phyloP scores from a whole-genome alignment of 2,113 vertebrate species.

The Oxyruncus cristatus region DNA sequence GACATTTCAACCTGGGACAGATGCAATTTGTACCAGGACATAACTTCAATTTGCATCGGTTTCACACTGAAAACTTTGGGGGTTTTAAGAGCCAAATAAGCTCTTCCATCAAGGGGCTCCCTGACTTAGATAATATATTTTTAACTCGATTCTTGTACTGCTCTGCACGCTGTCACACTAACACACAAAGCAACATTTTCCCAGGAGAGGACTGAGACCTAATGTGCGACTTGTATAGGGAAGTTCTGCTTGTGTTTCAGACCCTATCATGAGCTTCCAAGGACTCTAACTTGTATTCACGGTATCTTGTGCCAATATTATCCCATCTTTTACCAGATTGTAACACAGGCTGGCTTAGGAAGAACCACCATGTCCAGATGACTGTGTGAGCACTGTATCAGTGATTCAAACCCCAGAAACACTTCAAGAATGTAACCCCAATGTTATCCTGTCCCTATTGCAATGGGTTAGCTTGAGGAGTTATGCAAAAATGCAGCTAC shows the following conservation, averaged over 20 bases:
- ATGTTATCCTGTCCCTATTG: rapidly evolving
- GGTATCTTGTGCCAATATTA: not conserved
- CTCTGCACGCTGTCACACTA: rapidly evolving
- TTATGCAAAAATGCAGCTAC: not conserved
- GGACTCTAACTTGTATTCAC: not conserved
- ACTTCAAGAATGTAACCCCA: not conserved
- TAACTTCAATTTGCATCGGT: not conserved
- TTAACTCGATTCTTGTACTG: not conserved
- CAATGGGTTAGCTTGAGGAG: not conserved
- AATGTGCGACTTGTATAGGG: not conserved
- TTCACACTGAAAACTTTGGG: not conserved
- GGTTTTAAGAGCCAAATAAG: not conserved
- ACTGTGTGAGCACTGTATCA: not conserved
- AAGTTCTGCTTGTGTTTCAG: not conserved
- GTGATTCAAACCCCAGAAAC: not conserved
- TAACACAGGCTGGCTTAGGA: not conserved
- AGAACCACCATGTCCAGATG: rapidly evolving
- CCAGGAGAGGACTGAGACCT: not conserved
- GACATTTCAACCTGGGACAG: conserved; percentile 6
- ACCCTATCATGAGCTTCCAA: not conserved
- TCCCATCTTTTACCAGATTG: not conserved
- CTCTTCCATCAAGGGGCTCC: not conserved
- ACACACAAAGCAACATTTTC: not conserved
- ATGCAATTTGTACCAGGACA: conserved; percentile 5
- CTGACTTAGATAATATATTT: not conserved